Base-by-base conservation (phyloP, 2,113 vertebrate genomes). In the Syngnathus typhle region DNA sequence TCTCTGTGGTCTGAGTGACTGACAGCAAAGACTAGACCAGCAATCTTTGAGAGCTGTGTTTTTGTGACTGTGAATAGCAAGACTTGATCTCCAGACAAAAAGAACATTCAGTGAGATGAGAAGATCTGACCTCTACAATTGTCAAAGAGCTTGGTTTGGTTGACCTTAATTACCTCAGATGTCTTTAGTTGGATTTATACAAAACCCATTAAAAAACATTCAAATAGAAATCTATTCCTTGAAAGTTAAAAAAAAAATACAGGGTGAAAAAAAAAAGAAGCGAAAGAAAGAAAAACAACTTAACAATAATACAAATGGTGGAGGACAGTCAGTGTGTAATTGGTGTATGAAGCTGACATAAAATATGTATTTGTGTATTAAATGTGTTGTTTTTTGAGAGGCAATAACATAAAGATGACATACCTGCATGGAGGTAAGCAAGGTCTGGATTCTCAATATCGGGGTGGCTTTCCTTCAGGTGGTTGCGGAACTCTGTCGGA, bases 391-490 rank as follows among this genome's bases (percentile, higher is more conserved):
- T 6, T 58, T 58, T 58, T 27, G 55, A 13, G 16, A 9, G 27
- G 12, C 2, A 36, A 36, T 58, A 16, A 58, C 13, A 58, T 15
- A 23, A 16, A 56, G 16, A 56, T 16, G 15, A n/a, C 4, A 49
- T 77, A 98, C 97, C 97, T 74, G 97, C 96, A 52, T 99, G 96
- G 60, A 99, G 77, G 75, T 99, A 99, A 0, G 97, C 97, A 36
- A 99, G 91, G 83, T 99, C 97, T 1, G 97, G 97, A 79, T 98
- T 99, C 84, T 98, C 97, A 2, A 99, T 96, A 70, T 99, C 97
- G 0, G 89, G 78, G 60, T 99, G 97, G 1, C 76, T 89, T 6
- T 98, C 97, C 74, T 99, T 99, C 82, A 99, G 74, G 82, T 99
- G 97, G 88, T 99, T 99, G 7, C 97, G 93, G 82, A 99, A 99